Evolutionary conservation across 1,140 invertebrate species (phyloP).

Genomic region (Coboldia fuscipes): DNA sequence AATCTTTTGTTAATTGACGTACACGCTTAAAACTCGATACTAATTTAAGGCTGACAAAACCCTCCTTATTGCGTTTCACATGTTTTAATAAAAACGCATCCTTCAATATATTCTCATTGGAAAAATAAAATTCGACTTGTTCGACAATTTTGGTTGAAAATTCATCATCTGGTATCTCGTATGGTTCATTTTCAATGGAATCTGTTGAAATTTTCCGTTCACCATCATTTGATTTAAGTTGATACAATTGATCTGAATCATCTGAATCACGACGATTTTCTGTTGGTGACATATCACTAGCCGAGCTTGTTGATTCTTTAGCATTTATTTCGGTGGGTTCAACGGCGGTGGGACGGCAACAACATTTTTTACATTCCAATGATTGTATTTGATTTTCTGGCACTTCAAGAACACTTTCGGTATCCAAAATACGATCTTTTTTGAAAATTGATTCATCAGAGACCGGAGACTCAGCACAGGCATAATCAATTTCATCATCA

Average conservation of each 20-base stretch:
- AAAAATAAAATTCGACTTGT: slow-evolving; percentile 86
- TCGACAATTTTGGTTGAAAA: slow-evolving; percentile 51
- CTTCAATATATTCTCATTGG: slow-evolving; percentile 82
- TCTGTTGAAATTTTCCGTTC: slow-evolving; percentile 1
- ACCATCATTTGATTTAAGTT: slow-evolving; percentile 1
- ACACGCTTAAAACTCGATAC: slow-evolving; percentile 87
- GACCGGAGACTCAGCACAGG: too few species aligned
- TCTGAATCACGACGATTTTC: slow-evolving; percentile 25
- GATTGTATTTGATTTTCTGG: slow-evolving; percentile 2
- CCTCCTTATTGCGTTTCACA: slow-evolving; percentile 82
- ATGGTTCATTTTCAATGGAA: slow-evolving; percentile 13
- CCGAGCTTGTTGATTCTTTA: slow-evolving; percentile 35
- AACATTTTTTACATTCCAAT: not conserved
- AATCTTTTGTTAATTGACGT: slow-evolving; percentile 80
- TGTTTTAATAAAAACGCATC: slow-evolving; percentile 90
- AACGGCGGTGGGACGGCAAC: not conserved
- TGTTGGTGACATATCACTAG: slow-evolving; percentile 34
- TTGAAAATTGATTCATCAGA: slow-evolving; percentile 6
- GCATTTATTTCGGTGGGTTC: slow-evolving; percentile 22
- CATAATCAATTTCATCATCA: slow-evolving; percentile 15
- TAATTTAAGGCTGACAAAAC: slow-evolving; percentile 82
- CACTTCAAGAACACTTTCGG: slow-evolving; percentile 15
- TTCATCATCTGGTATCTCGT: slow-evolving; percentile 38
- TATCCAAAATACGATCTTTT: slow-evolving; percentile 7
- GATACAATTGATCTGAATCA: slow-evolving; percentile 8